These are phyloP conservation scores for Campoplex nolae DNA, from an alignment of 2,888 invertebrate species.

Conservation along the genomic window DNA sequence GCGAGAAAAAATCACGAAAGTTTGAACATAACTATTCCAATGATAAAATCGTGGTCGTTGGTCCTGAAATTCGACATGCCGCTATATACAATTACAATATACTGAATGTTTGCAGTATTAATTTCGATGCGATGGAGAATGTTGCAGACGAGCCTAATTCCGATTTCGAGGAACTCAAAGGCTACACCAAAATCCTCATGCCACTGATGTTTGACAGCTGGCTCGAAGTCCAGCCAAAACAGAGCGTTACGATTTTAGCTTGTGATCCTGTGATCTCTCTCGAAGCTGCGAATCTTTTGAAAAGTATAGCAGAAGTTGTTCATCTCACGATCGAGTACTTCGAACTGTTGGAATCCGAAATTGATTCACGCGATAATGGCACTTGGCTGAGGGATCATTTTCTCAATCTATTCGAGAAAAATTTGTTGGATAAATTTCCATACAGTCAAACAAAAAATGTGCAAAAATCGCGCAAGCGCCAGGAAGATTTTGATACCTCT, in stretches of 20 bases:
- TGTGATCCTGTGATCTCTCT: constrained; percentile 86
- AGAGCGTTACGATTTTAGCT: constrained; percentile 76
- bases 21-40: constrained; percentile 27
- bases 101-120: constrained; percentile 70
- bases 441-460: constrained; percentile 85
- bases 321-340: constrained; percentile 86
- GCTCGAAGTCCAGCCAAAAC: constrained; percentile 90
- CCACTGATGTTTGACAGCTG: constrained; percentile 93
- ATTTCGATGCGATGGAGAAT: constrained; percentile 78
- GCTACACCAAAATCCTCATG: constrained; percentile 89
- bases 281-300: constrained; percentile 88
- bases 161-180: constrained; percentile 86
- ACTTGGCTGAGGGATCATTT: constrained; percentile 86
- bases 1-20: constrained; percentile 70
- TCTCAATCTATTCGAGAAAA: constrained; percentile 86
- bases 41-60: constrained; percentile 63
- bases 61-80: constrained; percentile 68
- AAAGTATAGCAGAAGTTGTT: constrained; percentile 88
- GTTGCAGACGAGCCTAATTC: constrained; percentile 74
- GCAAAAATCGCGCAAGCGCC: constrained; percentile 80
- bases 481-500: constrained; percentile 84
- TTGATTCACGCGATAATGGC: constrained; percentile 70
- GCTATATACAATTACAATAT: constrained; percentile 73
- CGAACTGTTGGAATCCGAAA: constrained; percentile 75
- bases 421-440: constrained; percentile 87